A percentile compares a stretch with the other conserved stretches of the same genome.
Evolutionary conservation across 1,140 invertebrate genomes (phyloP).

Genomic region (Heliconius congener): DNA sequence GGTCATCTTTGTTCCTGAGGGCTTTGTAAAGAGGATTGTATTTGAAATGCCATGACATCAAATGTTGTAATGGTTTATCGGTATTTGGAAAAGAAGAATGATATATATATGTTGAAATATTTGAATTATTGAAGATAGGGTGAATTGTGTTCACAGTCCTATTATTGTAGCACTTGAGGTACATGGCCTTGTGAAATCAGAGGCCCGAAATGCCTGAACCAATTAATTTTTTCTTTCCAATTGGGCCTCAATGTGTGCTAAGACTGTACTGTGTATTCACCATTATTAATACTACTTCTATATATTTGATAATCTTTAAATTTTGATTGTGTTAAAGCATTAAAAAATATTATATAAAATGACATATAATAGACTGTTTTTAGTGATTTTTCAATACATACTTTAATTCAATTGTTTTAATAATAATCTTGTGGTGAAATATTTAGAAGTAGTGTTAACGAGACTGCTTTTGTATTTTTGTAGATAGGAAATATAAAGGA

Average conservation of each 20-base stretch:
- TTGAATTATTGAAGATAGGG: background rate
- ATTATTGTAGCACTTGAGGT: too few relatives aligned
- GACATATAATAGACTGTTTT: too few relatives aligned
- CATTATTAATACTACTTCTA: slow-evolving; percentile 1
- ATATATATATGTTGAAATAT: background rate
- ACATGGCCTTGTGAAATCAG: too few relatives aligned
- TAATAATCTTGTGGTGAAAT: background rate
- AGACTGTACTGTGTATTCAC: background rate
- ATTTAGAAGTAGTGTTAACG: slow-evolving; percentile 19
- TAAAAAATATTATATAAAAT: too few relatives aligned
- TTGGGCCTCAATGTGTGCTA: too few relatives aligned
- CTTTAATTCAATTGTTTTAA: background rate
- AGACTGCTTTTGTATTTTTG: slow-evolving; percentile 33
- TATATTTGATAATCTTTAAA: background rate
- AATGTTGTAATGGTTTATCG: slow-evolving; percentile 3
- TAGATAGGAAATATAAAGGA: slow-evolving; percentile 49
- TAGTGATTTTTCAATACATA: background rate
- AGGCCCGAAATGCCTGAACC: too few relatives aligned
- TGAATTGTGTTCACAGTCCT: background rate
- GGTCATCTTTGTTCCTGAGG: background rate
- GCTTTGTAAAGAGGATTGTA: background rate
- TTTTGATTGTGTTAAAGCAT: background rate
- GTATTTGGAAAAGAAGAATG: background rate
- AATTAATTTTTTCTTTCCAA: too few relatives aligned
- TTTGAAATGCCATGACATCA: background rate